These are phyloP conservation scores for Stenolophus ochropezus DNA, from an alignment of 2,888 invertebrate genomes.

Conservation along the genomic window DNA sequence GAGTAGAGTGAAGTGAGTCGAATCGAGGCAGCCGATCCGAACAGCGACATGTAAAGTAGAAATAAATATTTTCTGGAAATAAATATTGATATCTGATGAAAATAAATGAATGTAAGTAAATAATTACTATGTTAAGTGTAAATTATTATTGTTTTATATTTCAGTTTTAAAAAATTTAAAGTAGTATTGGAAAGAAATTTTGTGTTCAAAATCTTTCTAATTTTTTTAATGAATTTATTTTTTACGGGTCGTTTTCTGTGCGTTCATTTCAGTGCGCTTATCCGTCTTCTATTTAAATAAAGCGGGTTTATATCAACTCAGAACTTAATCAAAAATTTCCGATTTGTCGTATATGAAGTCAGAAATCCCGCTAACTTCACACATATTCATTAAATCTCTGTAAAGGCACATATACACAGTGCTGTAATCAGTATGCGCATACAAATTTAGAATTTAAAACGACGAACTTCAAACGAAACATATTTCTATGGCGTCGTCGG, in stretches of 20 bases:
- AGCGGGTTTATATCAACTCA: not conserved
- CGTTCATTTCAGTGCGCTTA: not conserved
- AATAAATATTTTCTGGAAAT: too few relatives aligned
- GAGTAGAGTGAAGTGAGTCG: too few relatives aligned
- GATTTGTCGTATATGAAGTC: constrained; percentile 6
- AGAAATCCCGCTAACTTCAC: constrained; percentile 21
- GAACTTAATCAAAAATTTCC: constrained; percentile 34
- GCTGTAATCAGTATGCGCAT: constrained; percentile 54
- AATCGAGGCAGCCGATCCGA: too few relatives aligned
- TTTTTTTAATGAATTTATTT: not conserved
- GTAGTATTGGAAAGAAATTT: too few relatives aligned
- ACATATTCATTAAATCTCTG: constrained; percentile 39
- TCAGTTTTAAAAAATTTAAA: too few relatives aligned
- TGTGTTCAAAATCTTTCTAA: too few relatives aligned
- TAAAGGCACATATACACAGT: constrained; percentile 26
- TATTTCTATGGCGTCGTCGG: constrained; percentile 23
- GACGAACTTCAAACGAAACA: constrained; percentile 43
- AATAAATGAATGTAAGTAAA: too few relatives aligned
- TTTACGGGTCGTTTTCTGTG: not conserved
- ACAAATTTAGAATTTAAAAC: constrained; percentile 57
- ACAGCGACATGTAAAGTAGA: too few relatives aligned
- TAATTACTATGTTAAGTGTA: too few relatives aligned
- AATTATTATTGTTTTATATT: too few relatives aligned
- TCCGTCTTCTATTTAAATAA: not conserved
- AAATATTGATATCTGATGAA: too few relatives aligned